Conservation (phyloP, 2,113 vertebrate genomes). For the Dasyprocta punctata region DNA sequence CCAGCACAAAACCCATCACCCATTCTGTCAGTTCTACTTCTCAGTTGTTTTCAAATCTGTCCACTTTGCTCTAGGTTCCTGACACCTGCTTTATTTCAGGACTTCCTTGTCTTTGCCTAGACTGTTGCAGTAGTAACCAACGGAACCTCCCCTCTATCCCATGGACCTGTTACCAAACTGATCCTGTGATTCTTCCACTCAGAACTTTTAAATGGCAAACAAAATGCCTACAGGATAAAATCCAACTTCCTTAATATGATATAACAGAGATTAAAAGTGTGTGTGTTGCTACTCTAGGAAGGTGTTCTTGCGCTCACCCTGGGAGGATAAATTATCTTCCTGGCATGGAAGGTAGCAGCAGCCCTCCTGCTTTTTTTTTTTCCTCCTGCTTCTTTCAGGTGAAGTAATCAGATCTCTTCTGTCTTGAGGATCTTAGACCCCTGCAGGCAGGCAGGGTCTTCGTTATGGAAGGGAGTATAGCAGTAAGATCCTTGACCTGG, state of each 20-base stretch:
- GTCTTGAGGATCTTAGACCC: not conserved
- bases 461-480: not conserved
- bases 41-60: not conserved
- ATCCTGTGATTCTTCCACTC: slow-evolving; percentile 43
- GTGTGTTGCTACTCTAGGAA: not conserved
- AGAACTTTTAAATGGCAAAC: slow-evolving; percentile 58
- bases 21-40: not conserved
- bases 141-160: not conserved
- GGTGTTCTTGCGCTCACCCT: not conserved
- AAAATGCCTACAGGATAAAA: slow-evolving; percentile 31
- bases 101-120: not conserved
- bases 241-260: slow-evolving; percentile 68
- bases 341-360: not conserved
- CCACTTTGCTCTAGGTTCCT: not conserved
- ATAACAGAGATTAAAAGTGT: slow-evolving; percentile 19
- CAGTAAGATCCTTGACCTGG: not conserved
- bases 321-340: not conserved
- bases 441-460: not conserved
- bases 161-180: not conserved
- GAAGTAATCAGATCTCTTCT: not conserved
- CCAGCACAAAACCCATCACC: not conserved
- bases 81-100: not conserved
- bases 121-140: not conserved
- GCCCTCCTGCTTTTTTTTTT: not conserved
- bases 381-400: not conserved